Base-by-base conservation (phyloP, 2,888 invertebrate species). In the Phorcus lineatus region DNA sequence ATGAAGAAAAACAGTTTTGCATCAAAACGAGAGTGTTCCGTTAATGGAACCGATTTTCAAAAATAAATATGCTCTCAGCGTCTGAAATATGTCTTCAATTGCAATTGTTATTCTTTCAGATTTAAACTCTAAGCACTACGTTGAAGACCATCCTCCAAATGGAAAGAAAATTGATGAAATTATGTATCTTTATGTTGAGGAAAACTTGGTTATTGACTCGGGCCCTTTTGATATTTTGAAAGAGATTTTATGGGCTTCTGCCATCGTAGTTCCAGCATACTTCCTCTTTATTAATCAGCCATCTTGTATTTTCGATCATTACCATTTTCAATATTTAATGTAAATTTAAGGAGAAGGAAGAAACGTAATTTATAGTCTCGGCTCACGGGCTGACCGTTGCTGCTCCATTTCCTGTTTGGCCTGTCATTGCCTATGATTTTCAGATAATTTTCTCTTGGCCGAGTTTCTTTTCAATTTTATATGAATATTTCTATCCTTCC, bases 401-500 rank as follows among this genome's bases (percentile, higher is more conserved):
- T 57, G 62, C 24, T 24, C 62, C 62, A 62, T 62, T 62, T 62
- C 62, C 62, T 62, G 62, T 62, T n/a, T 24, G 24, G 62, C 28
- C 62, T 62, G 62, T 62, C 62, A 62, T 62, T 62, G 28, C 28
- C 24, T 28, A 62, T 62, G 62, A 62, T 62, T 62, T 22, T 62
- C 62, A 62, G 62, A 62, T 62, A 28, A 62, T 62, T 62, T 62
- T 62, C 62, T 28, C 24, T 62, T 24, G 62, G 62, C 13, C 28
- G 62, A 62, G 28, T 62, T 28, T 62, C 62, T 62, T 62, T 62
- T 62, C 62, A 62, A 62, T 62, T 62, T 62, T 22, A 62, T 62
- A 62, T 62, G 62, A 62, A 62, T 62, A 62, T 62, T 62, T 62
- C 28, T 62, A 62, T 62, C 62, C 62, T 13, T 28, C 24, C 24